Percentiles rank a stretch among this genome's conserved stretches.
Evolutionary conservation across 2,797 vertebrate genomes (phyloP).

Genomic region (Propithecus deckenii): DNA sequence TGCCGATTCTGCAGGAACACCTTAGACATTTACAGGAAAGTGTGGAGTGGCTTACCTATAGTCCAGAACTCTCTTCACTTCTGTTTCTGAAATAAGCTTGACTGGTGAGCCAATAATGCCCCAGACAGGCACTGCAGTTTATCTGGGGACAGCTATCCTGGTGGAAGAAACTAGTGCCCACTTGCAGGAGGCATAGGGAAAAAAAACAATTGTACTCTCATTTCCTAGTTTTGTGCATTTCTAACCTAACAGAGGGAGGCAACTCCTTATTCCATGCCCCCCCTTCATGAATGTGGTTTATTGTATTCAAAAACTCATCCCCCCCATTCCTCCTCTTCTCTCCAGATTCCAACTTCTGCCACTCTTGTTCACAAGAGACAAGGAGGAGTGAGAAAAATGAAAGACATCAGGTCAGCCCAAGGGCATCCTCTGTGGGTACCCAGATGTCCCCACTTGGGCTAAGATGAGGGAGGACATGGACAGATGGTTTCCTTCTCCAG

Average conservation of each 20-base stretch:
- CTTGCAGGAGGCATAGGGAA: too few species aligned
- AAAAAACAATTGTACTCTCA: neutral
- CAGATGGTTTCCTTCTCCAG: neutral
- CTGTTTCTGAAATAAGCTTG: neutral
- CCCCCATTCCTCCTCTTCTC: neutral
- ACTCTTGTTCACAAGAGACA: neutral
- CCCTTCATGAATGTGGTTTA: neutral
- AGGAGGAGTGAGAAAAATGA: neutral
- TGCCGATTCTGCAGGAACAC: neutral
- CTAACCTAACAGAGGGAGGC: neutral
- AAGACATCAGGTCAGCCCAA: neutral
- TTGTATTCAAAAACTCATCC: neutral
- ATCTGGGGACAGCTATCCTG: neutral
- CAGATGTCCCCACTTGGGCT: neutral
- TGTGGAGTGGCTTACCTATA: neutral
- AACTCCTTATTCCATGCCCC: neutral
- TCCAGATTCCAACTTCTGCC: neutral
- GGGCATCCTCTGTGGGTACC: neutral
- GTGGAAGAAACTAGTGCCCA: neutral
- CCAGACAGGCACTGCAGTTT: neutral
- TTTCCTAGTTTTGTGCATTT: neutral
- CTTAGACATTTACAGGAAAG: neutral
- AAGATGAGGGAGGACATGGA: neutral
- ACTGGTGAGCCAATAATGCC: neutral
- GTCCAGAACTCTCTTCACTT: neutral